Base-by-base conservation (phyloP, 2,797 vertebrate species). In the Pangasius mekongensis region DNA sequence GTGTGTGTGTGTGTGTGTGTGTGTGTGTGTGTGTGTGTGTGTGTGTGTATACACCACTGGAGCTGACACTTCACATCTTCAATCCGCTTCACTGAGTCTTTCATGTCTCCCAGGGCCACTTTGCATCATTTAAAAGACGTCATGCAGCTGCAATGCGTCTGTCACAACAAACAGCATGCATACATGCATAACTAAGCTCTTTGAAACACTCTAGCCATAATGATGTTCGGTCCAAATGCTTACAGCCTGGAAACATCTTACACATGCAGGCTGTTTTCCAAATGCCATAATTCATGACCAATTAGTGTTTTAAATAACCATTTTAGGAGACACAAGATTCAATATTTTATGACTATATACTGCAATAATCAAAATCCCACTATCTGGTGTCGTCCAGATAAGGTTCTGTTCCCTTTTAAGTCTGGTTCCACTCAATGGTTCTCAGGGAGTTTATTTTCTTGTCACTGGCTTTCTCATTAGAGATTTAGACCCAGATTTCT, bases 101-200 rank as follows among this genome's bases (percentile, higher is more conserved):
- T 88, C 47, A 67, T 67, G 60, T 84, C 66, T 84, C 87, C 52
- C 73, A 78, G 83, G 87, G 62, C 83, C 83, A 85, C 62, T 85
- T 78, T 88, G 82, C 83, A 49, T 88, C 62, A 78, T 88, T 78
- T 85, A 85, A 88, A 69, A 80, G 49, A 88, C 58, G 52, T 77
- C 82, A 77, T 62, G 71, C 73, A 87, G 86, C 87, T 74, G 74
- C 71, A 66, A 56, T 77, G 49, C 86, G 49, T 36, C 86, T 87
- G 86, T 82, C 86, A 88, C 47, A 84, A 84, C 82, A 84, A 84
- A 74, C 58, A 84, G 76, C 83, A 80, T 85, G 74, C 60, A 88
- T 80, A 83, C 87, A 67, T 58, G 36, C 78, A 84, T 30, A 84
- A 74, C 69, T 74, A 82, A 73, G 36, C 56, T 84, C n/a, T 58